These are phyloP conservation scores for Hoplodrina ambigua DNA, from an alignment of 2,888 invertebrate genomes.

Conservation along the genomic window DNA sequence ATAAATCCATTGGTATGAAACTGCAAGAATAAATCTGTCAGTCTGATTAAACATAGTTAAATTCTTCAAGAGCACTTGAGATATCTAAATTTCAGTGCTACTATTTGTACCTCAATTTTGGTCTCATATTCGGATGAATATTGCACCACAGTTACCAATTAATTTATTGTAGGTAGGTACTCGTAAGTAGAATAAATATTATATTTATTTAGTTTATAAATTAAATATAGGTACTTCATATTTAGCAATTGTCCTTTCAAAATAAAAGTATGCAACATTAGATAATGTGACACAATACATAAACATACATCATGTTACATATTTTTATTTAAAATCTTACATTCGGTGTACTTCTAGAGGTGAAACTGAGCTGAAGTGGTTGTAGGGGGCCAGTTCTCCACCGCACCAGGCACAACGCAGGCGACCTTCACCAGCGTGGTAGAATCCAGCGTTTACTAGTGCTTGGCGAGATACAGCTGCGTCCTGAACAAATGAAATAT, in stretches of 20 bases:
- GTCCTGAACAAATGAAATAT: conserved; percentile 72
- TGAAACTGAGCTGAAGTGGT: conserved; percentile 91
- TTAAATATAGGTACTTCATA: conserved; percentile 4
- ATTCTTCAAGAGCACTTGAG: not conserved
- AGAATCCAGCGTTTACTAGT: conserved; percentile 96
- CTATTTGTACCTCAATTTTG: not conserved
- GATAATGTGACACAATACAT: no score
- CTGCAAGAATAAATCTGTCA: not conserved
- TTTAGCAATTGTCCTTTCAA: not conserved
- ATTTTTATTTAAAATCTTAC: conserved; percentile 67
- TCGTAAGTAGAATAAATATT: no score
- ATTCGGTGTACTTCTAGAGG: conserved; percentile 93
- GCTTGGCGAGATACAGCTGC: conserved; percentile 91
- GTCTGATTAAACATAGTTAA: not conserved
- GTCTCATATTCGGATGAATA: not conserved
- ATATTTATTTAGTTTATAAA: no score
- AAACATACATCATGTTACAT: no score
- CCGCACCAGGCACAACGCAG: conserved; percentile 96
- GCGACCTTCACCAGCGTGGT: conserved; percentile 92
- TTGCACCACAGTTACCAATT: conserved; percentile 6
- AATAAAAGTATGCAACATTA: no score
- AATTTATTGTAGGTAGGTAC: no score
- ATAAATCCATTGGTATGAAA: not conserved
- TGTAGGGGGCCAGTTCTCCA: conserved; percentile 91
- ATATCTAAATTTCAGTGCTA: not conserved